Percentiles rank a stretch among this genome's conserved stretches.
phyloP scores from a whole-genome alignment of 2,888 invertebrate genomes.

The Salticus scenicus region DNA sequence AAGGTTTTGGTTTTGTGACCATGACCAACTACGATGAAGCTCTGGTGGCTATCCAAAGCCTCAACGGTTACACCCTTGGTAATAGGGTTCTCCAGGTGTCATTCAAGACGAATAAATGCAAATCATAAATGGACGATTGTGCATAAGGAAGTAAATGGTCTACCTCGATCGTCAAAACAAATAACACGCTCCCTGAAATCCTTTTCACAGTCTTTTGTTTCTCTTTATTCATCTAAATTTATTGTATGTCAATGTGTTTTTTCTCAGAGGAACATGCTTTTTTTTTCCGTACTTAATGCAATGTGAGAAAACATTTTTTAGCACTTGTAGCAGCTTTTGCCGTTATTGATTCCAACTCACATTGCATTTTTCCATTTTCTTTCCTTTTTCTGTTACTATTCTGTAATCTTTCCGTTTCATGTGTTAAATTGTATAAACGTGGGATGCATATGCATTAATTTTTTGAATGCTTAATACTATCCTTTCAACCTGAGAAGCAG shows the following conservation, averaged over 20 bases:
- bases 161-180: conserved; percentile 59
- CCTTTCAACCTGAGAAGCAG: not conserved
- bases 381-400: not conserved
- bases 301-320: not conserved
- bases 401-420: not conserved
- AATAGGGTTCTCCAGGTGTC: conserved; percentile 97
- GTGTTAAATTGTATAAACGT: not conserved
- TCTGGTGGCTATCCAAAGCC: conserved; percentile 94
- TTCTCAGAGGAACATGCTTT: conserved; percentile 29
- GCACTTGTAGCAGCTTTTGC: conserved; percentile 5
- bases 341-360: conserved; percentile 1
- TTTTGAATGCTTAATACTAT: not conserved
- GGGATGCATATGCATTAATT: not conserved
- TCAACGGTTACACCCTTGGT: conserved; percentile 96
- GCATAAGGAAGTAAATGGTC: conserved; percentile 29
- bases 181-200: conserved; percentile 17
- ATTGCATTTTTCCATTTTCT: conserved; percentile 10
- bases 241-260: not conserved
- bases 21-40: conserved; percentile 99
- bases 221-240: not conserved
- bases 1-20: conserved; percentile 98
- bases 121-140: conserved; percentile 61
- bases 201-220: conserved; percentile 11
- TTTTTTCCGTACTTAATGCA: conserved; percentile 13
- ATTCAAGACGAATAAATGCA: conserved; percentile 85